Percentiles rank a stretch among this genome's conserved stretches.
These are phyloP conservation scores for Dolichomitus sp. DNA, from an alignment of 2,888 invertebrate genomes.

Conservation along the genomic window DNA sequence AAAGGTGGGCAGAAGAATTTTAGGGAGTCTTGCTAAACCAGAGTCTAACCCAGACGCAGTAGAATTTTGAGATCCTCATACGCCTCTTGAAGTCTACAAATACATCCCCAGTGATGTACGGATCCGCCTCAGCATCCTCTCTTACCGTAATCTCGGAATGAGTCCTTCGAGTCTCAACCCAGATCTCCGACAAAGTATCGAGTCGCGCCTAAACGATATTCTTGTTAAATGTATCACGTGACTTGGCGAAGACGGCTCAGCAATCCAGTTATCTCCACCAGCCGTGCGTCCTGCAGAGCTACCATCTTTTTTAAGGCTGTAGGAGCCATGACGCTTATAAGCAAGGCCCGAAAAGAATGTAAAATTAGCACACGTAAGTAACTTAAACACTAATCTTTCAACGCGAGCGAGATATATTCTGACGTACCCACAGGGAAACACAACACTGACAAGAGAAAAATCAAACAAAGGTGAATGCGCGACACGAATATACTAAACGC, in stretches of 20 bases:
- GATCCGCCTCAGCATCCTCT: neutral
- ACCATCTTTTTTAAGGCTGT: neutral
- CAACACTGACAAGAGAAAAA: neutral
- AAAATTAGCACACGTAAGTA: neutral
- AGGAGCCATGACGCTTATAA: neutral
- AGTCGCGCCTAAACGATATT: neutral
- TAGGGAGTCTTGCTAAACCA: neutral
- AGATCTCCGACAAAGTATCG: neutral
- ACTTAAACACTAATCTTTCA: too few species aligned
- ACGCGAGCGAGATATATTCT: too few species aligned
- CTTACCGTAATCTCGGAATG: neutral
- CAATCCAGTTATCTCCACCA: neutral
- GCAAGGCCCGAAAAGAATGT: neutral
- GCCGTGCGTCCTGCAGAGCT: neutral
- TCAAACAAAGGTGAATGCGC: neutral
- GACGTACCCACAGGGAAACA: neutral
- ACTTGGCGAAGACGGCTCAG: neutral
- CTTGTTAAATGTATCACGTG: neutral
- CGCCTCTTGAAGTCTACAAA: neutral
- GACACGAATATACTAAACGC: neutral
- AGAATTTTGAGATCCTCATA: neutral
- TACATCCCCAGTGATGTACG: neutral
- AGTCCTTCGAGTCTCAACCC: neutral
- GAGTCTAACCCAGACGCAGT: neutral
- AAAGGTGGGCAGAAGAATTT: neutral